phyloP scores from a whole-genome alignment of 2,113 vertebrate genomes.

The Neolamprologus caudopunctatus region DNA sequence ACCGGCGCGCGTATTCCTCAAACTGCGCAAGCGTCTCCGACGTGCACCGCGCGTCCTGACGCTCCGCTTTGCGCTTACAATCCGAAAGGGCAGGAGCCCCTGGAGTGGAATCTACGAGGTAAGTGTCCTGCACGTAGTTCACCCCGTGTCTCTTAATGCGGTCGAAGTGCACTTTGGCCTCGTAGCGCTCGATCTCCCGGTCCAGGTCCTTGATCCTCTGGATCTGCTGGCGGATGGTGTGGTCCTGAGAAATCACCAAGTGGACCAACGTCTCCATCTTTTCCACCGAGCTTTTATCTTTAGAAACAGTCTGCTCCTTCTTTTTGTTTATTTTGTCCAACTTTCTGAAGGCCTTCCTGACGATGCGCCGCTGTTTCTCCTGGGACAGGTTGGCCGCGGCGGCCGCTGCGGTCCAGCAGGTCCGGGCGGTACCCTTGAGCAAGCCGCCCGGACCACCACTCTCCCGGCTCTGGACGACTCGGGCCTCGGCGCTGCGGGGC shows the following conservation, averaged over 20 bases:
- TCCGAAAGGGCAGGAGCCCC: slow-evolving; percentile 9
- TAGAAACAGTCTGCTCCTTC: slow-evolving; percentile 67
- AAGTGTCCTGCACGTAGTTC: slow-evolving; percentile 96
- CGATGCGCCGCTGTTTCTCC: slow-evolving; percentile 87
- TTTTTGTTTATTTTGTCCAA: slow-evolving; percentile 88
- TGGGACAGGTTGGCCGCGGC: slow-evolving; percentile 58
- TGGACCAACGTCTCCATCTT: slow-evolving; percentile 95
- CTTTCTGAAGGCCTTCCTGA: slow-evolving; percentile 93
- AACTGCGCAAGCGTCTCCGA: slow-evolving; percentile 66
- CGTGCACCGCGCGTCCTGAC: slow-evolving; percentile 4
- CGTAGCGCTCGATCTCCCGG: slow-evolving; percentile 85
- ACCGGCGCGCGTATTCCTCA: slow-evolving; percentile 74
- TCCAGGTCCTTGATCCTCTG: slow-evolving; percentile 88
- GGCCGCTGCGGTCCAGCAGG: slow-evolving; percentile 49
- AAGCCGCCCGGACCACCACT: slow-evolving; percentile 63
- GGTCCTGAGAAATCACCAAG: slow-evolving; percentile 92
- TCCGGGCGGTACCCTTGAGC: slow-evolving; percentile 53
- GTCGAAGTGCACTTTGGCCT: slow-evolving; percentile 86
- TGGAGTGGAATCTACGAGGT: slow-evolving; percentile 74
- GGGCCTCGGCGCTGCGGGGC: slow-evolving; percentile 90
- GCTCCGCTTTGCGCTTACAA: slow-evolving; percentile 2
- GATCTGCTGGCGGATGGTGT: slow-evolving; percentile 93
- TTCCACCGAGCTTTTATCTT: slow-evolving; percentile 72
- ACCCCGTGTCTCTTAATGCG: slow-evolving; percentile 84
- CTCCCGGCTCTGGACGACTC: slow-evolving; percentile 86